Evolutionary conservation across 2,888 invertebrate genomes (phyloP).

Genomic region (Scaptomyza cyrtandrae): DNA sequence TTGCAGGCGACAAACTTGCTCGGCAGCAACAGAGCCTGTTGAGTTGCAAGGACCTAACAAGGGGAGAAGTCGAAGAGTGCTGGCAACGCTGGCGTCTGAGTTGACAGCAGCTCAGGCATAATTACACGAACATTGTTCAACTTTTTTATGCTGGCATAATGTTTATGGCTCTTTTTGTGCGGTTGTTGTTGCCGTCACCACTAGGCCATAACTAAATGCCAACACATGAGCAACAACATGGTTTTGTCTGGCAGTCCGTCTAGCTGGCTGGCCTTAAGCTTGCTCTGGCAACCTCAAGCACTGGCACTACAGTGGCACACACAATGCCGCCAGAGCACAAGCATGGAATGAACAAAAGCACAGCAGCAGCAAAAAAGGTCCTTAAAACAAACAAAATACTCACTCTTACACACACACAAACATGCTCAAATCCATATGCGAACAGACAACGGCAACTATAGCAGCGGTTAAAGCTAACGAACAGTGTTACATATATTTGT

Average conservation of each 20-base stretch:
- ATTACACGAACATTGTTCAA: slow-evolving; percentile 66
- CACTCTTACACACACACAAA: slow-evolving; percentile 14
- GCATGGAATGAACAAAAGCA: slow-evolving; percentile 66
- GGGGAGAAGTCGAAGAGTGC: slow-evolving; percentile 47
- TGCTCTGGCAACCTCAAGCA: slow-evolving; percentile 68
- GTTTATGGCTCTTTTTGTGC: slow-evolving; percentile 57
- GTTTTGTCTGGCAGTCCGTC: slow-evolving; percentile 15
- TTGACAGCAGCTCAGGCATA: slow-evolving; percentile 63
- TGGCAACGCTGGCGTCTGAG: slow-evolving; percentile 30
- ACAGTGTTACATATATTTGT: slow-evolving; percentile 79
- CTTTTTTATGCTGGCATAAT: slow-evolving; percentile 42
- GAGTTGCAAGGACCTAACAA: slow-evolving; percentile 41
- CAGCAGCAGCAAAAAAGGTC: slow-evolving; percentile 45
- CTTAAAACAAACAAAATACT: slow-evolving; percentile 48
- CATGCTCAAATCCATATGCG: not conserved
- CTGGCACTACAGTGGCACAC: slow-evolving; percentile 53
- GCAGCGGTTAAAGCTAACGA: slow-evolving; percentile 66
- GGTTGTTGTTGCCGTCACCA: slow-evolving; percentile 33
- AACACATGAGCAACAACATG: slow-evolving; percentile 37
- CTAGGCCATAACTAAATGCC: slow-evolving; percentile 53
- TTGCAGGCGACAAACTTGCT: slow-evolving; percentile 23
- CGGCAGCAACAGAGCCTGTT: slow-evolving; percentile 39
- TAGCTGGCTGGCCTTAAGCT: slow-evolving; percentile 14
- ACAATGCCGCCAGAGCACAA: slow-evolving; percentile 36
- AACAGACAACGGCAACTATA: slow-evolving; percentile 32